Conservation (phyloP, 1,140 invertebrate genomes). For the Prorops nasuta region DNA sequence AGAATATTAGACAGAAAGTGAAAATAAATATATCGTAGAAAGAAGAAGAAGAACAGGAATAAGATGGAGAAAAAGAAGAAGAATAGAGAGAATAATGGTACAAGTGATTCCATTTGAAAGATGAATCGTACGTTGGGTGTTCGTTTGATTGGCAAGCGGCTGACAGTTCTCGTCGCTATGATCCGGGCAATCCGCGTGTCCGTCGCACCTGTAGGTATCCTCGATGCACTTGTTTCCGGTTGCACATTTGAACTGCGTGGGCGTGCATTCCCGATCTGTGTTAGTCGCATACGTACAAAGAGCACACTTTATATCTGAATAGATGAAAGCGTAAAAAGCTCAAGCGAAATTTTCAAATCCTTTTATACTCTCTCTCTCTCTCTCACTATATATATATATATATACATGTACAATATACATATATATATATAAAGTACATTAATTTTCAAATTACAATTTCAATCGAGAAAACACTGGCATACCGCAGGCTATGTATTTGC, state of each 20-base stretch:
- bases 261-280: slow-evolving; percentile 52
- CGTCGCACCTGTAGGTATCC: slow-evolving; percentile 65
- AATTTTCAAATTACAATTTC: slow-evolving; percentile 6
- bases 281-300: slow-evolving; percentile 47
- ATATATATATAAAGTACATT: neutral
- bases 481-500: too few relatives aligned
- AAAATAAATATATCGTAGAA: neutral
- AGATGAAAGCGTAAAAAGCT: too few relatives aligned
- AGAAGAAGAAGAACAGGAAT: slow-evolving; percentile 1
- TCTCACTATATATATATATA: slow-evolving; percentile 33
- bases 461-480: too few relatives aligned
- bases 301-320: too few relatives aligned
- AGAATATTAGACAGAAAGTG: neutral
- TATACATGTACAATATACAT: slow-evolving; percentile 7
- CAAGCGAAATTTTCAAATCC: too few relatives aligned
- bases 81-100: neutral
- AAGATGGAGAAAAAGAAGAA: neutral
- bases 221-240: slow-evolving; percentile 59
- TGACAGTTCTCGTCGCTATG: slow-evolving; percentile 68
- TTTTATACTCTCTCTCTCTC: too few relatives aligned
- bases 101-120: neutral
- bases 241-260: slow-evolving; percentile 57
- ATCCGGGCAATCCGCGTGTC: slow-evolving; percentile 67
- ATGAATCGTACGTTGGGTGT: neutral
- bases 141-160: slow-evolving; percentile 3